phyloP scores from a whole-genome alignment of 2,113 vertebrate genomes.

The Pachypanchax playfairii region DNA sequence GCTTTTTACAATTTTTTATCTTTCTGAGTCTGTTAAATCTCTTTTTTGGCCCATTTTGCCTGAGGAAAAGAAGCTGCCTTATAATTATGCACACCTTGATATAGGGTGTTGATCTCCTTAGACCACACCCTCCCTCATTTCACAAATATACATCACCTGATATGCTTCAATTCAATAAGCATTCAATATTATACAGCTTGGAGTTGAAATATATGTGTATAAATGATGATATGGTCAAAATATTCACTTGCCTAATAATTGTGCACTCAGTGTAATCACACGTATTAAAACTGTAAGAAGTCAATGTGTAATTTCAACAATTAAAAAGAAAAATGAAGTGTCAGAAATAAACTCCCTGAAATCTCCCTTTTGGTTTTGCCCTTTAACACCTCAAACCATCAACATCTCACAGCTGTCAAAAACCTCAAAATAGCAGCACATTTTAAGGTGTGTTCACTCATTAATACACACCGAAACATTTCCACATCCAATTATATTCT shows the following conservation, averaged over 20 bases:
- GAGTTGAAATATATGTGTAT: background rate
- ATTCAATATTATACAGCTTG: background rate
- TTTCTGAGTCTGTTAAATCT: too few species aligned
- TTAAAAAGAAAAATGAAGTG: background rate
- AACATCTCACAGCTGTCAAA: constrained; percentile 40
- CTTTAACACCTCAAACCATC: background rate
- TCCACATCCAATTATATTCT: background rate
- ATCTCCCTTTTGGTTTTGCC: background rate
- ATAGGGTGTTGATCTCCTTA: too few species aligned
- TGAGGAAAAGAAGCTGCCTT: background rate
- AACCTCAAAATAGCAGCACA: constrained; percentile 50
- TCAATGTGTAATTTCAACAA: background rate
- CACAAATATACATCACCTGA: background rate
- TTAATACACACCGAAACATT: background rate
- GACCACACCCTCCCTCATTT: background rate
- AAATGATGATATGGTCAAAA: too few species aligned
- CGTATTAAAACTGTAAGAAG: background rate
- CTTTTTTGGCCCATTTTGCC: background rate
- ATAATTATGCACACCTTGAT: background rate
- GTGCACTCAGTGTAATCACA: background rate
- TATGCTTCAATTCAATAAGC: background rate
- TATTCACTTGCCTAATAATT: too few species aligned
- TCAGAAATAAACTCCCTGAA: background rate
- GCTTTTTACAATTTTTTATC: background rate
- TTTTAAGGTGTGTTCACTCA: constrained; percentile 6